Evolutionary conservation across 2,113 vertebrate genomes (phyloP), one percentile per base, ranked within the genome.

Genomic region (Holacanthus passer): DNA sequence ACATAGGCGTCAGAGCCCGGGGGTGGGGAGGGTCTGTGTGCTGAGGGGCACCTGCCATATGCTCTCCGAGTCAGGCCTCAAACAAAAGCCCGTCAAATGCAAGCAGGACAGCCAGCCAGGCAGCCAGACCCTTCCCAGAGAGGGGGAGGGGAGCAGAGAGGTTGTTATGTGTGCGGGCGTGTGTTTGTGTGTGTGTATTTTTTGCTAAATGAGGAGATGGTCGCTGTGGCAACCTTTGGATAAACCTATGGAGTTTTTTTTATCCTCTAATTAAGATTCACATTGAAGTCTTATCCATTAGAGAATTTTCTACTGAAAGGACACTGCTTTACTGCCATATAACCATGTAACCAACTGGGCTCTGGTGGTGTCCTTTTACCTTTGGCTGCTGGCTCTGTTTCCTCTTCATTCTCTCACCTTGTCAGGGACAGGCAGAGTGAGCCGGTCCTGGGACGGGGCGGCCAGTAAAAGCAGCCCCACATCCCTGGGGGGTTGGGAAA

Each of bases 31-130:
- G 87, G 65, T 53, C 24, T 81, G 85, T 86, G 86, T 93, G 85
- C 88, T 90, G 89, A 90, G 93, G 92, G 92, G 92, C 93, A 95
- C 94, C 95, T 94, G 94, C 95, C 95, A 95, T 95, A 95, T 95
- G 95, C 90, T 95, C 83, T 73, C 37, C 60, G 80, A 92, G 86
- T 92, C 90, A 77, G 79, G 78, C 88, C 89, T 93, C 88, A 91
- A 94, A 95, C 93, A 96, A 96, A 95, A 94, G 93, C 92, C 91
- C 74, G 89, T 90, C 85, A 88, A 88, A 84, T 88, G 86, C 84
- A 77, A 84, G 90, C 89, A 86, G 92, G 88, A 82, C 90, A 85
- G 83, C 75, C 86, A 84, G 84, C 56, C 75, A 78, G 67, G 14
- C 77, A 85, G 86, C 83, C 82, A 85, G 86, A 78, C 83, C 77